Evolutionary conservation across 2,888 invertebrate species (phyloP), one percentile per base, ranked within the genome.

Genomic region (Bellardia pandia): DNA sequence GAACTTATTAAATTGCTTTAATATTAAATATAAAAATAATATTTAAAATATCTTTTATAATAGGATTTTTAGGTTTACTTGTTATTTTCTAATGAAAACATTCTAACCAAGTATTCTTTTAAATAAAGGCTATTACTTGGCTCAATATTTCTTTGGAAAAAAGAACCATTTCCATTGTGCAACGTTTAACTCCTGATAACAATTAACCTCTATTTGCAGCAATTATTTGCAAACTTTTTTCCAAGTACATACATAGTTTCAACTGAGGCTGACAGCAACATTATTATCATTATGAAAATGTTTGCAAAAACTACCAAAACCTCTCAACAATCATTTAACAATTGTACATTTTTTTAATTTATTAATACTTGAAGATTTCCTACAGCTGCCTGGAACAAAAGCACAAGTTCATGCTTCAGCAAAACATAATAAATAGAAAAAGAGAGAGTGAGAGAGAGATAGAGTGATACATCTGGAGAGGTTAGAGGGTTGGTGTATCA

Each of bases 241-340:
- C 16, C n/a, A 23, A 16, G 14, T n/a, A n/a, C n/a, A n/a, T n/a
- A n/a, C n/a, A n/a, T n/a, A 23, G 9, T 72, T 16, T n/a, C 16
- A 56, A 23, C 23, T 6, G n/a, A 51, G n/a, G 5, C 51, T 51
- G 14, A 14, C 4, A 14, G 14, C 56, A n/a, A 56, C 23, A 23
- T 56, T 16, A 56, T 16, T 53, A 56, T 56, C n/a, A 23, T 23
- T 23, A 23, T 23, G 23, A 23, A 23, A 23, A 23, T 51, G 13
- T 68, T 66, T 58, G 42, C 23, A 16, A 58, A 74, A 79, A 16
- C 68, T 79, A 69, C 79, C 48, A 64, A 62, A 79, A 79, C 53
- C 79, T 56, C 30, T 69, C 56, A 71, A 5, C 53, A 45, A 33
- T 16, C 62, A 30, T 69, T 66, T 68, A 62, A 53, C 69, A 62